A percentile compares a stretch with the other conserved stretches of the same genome.
These are phyloP conservation scores for Pteruthius melanotis DNA, from an alignment of 2,113 vertebrate genomes.

Conservation along the genomic window DNA sequence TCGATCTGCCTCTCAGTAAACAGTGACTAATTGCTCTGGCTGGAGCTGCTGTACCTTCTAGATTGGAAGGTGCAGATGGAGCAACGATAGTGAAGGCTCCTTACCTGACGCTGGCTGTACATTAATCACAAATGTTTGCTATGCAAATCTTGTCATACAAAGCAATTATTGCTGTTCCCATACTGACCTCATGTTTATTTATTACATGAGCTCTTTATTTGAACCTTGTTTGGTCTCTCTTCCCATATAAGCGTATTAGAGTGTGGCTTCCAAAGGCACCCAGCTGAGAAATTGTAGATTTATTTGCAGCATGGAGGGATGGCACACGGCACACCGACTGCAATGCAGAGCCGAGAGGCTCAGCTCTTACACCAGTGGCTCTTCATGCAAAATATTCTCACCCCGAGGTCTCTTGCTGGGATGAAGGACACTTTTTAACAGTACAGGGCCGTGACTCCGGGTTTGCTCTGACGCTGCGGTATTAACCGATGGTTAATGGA, in stretches of 20 bases:
- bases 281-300: constrained; percentile 36
- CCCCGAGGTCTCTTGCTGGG: constrained; percentile 41
- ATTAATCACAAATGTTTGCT: constrained; percentile 70
- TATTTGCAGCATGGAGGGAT: background rate
- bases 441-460: background rate
- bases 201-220: constrained; percentile 60
- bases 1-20: constrained; percentile 50
- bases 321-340: background rate
- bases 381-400: constrained; percentile 56
- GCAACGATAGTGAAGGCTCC: constrained; percentile 2
- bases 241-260: background rate
- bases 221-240: constrained; percentile 51
- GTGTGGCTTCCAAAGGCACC: constrained; percentile 28
- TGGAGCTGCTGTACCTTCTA: constrained; percentile 18
- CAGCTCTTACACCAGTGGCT: background rate
- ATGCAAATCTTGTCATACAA: constrained; percentile 69
- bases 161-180: constrained; percentile 61
- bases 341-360: constrained; percentile 11
- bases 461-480: constrained; percentile 38
- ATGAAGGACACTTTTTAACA: constrained; percentile 33
- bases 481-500: constrained; percentile 53
- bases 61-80: constrained; percentile 44
- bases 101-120: constrained; percentile 21
- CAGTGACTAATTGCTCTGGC: constrained; percentile 57
- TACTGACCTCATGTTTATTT: constrained; percentile 72